Base-by-base conservation (phyloP, 92 coral and sea anemone genomes). In the Bergia puertoricense region DNA sequence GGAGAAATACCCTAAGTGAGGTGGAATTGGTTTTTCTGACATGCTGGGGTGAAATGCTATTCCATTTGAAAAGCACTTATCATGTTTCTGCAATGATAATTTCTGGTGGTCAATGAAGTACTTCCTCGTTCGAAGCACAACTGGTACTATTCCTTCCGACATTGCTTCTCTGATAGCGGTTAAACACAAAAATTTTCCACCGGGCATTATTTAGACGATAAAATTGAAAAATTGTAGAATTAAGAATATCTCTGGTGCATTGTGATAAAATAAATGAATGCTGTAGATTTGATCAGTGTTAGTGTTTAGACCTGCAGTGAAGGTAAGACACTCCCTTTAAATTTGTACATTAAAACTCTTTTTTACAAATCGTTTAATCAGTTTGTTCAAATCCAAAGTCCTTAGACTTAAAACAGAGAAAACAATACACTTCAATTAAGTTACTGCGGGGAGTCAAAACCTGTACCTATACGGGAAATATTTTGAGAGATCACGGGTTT, bases 281-380 rank as follows among this genome's bases (percentile, higher is more conserved):
- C 20, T 84, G 87, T 84, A 46, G 46, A 84, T 68, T 84, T 69
- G 79, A 84, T 84, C 75, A 16, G 59, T 66, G 57, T 80, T 50
- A 81, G 48, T 62, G 36, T 66, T 57, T 40, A 65, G 75, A 40
- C 48, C 42, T 66, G 50, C 15, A 16, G 37, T 43, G 85, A 56
- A 16, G 42, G 45, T 74, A 62, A 62, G 4, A 6, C 23, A 1
- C 20, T 62, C 30, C 3, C 69, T 62, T 62, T 62, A 62, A 62
- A 62, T 62, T 62, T 62, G 69, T 62, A 62, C 6, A 62, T 62
- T 62, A 62, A 57, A 62, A 62, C 30, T 62, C 30, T 23, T 62
- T 62, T 62, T 62, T 62, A 62, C 69, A 62, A 62, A 62, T 62
- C 69, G 69, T 62, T 62, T 62, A 62, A 62, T 62, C 23, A 20